phyloP scores from a whole-genome alignment of 2,888 invertebrate genomes.

The Arge pagana region DNA sequence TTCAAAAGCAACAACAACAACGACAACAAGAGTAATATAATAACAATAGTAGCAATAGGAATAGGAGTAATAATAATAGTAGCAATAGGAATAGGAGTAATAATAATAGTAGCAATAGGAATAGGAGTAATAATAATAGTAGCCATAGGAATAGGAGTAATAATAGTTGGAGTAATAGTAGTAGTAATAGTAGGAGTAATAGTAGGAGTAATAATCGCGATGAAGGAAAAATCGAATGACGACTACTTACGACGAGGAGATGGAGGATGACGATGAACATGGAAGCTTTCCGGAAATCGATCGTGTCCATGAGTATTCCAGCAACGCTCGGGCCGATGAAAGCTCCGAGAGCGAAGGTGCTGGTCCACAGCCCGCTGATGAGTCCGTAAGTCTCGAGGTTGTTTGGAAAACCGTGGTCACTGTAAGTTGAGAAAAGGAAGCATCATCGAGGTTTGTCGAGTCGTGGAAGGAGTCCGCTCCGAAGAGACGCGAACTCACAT shows the following conservation, averaged over 20 bases:
- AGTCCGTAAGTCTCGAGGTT: conserved; percentile 87
- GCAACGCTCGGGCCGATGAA: conserved; percentile 81
- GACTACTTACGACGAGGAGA: conserved; percentile 65
- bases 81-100: too few species aligned
- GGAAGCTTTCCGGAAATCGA: conserved; percentile 74
- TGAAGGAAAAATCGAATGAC: not conserved
- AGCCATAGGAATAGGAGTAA: too few species aligned
- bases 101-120: too few species aligned
- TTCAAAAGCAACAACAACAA: too few species aligned
- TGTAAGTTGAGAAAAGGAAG: too few species aligned
- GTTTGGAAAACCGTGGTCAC: conserved; percentile 77
- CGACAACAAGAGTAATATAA: too few species aligned
- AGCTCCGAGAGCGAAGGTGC: conserved; percentile 85
- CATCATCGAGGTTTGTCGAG: not conserved
- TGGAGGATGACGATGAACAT: conserved; percentile 73
- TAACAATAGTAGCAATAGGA: too few species aligned
- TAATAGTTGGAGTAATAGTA: conserved; percentile 1
- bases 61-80: too few species aligned
- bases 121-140: too few species aligned
- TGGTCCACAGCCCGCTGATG: conserved; percentile 89
- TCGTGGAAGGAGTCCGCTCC: not conserved
- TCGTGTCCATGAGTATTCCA: conserved; percentile 74
- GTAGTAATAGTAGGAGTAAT: too few species aligned
- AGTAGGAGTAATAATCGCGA: conserved; percentile 4
- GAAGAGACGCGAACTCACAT: conserved; percentile 67